These are phyloP conservation scores for Cololabis saira DNA, from an alignment of 2,113 vertebrate genomes.

Conservation along the genomic window DNA sequence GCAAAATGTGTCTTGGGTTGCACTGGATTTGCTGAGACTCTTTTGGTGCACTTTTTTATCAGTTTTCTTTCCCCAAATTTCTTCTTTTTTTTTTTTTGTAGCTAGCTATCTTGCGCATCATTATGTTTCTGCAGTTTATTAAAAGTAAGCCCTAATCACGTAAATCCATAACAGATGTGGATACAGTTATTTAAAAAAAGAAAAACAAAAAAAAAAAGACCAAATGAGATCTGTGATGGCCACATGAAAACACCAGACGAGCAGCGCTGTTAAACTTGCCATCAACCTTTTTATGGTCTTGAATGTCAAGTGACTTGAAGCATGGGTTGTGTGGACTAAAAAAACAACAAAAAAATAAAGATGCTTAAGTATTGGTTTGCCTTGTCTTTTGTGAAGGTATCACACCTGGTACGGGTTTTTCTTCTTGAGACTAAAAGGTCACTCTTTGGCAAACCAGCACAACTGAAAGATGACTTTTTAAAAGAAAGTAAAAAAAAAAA, in stretches of 20 bases:
- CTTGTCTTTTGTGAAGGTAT: conserved; percentile 9
- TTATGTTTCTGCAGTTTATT: conserved; percentile 71
- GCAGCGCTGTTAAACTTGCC: conserved; percentile 47
- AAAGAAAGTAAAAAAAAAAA: conserved; percentile 4
- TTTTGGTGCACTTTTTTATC: conserved; percentile 62
- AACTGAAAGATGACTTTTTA: conserved; percentile 1
- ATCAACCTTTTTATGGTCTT: conserved; percentile 60
- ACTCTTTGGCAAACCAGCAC: background rate
- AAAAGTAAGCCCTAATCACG: conserved; percentile 71
- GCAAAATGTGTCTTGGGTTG: conserved; percentile 79
- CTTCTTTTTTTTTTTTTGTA: conserved; percentile 49
- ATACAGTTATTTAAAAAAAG: conserved; percentile 50
- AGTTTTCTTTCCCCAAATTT: conserved; percentile 57
- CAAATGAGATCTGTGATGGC: conserved; percentile 63
- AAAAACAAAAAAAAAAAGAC: conserved; percentile 29
- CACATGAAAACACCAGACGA: conserved; percentile 58
- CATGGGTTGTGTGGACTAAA: conserved; percentile 75
- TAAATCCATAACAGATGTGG: conserved; percentile 70
- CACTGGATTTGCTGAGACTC: conserved; percentile 82
- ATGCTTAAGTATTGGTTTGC: conserved; percentile 61
- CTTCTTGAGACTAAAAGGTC: background rate
- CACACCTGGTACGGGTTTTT: background rate
- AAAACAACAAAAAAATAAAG: conserved; percentile 63
- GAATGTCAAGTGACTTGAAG: conserved; percentile 72
- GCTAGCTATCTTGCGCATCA: conserved; percentile 66